Base-by-base conservation (phyloP, 2,113 vertebrate genomes). In the Atrichornis clamosus region DNA sequence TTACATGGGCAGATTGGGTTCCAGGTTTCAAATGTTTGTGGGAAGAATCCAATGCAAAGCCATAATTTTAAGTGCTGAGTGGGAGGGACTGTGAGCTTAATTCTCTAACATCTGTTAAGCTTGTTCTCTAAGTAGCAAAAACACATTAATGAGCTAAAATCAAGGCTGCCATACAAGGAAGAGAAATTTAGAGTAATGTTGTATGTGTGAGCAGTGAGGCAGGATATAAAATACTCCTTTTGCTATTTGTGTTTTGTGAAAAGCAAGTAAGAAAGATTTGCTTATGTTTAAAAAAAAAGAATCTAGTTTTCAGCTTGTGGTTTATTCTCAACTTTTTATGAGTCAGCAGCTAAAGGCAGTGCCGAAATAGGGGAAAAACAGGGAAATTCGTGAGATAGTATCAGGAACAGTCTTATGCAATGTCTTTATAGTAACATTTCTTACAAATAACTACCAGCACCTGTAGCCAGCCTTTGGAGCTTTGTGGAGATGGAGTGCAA, bases 11-110 rank as follows among this genome's bases (percentile, higher is more conserved):
- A 89, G 82, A 95, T 84, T 78, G 56, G 68, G 67, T 84, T 96
- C 89, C 94, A 97, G 90, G 90, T 96, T 96, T 90, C 84, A 92
- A 92, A 96, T 92, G 93, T 95, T 95, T 95, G 96, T 96, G 97
- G 94, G 96, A 85, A 95, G 87, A 95, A 96, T 92, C 76, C 87
- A 85, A 49, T 95, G 96, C 92, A 94, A 95, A 95, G 92, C 94
- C 41, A 22, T 94, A 95, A 95, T 97, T 97, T 97, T 68, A 95
- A 96, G 87, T 94, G 93, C 95, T 97, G 96, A 96, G 95, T 94
- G 82, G 96, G 96, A 97, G 95, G 91, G 93, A 90, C 89, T 89
- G 41, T 96, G 94, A 96, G 86, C 52, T 96, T 95, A 90, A 92
- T 96, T 94, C 76, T 95, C 62, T 90, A 87, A 92, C 96, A 93